Evolutionary conservation across 1,140 invertebrate species (phyloP), one percentile per base, ranked within the genome.

Genomic region (Stegodyphus mimosarum): DNA sequence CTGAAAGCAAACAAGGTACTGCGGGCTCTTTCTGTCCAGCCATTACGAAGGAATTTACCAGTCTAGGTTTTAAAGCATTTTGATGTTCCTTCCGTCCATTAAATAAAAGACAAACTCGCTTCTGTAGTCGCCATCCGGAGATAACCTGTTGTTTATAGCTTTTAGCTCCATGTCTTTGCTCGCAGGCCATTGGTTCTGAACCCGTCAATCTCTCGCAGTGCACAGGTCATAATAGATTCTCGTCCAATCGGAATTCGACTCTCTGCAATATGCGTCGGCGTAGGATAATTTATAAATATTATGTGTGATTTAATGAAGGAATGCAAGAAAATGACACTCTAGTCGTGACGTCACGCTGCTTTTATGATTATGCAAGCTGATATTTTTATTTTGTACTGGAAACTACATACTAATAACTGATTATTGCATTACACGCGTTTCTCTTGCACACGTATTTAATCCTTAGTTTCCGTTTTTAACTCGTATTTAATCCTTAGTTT

Each of bases 1-100:
- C 72, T 70, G 63, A 52, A 17, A 75, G 72, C 81, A 75, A 75
- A 84, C 81, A 84, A 76, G 81, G 64, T 71, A 84, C 81, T 84
- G 73, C 73, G 71, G 81, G 81, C 10, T 84, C 48, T 69, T 33
- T 83, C 79, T 84, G 81, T 76, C 63, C 72, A 84, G 73, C 81
- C 73, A 84, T 84, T 84, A 84, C 81, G 81, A 75, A 50, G 81
- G 81, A 84, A 84, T 84, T 84, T 76, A 70, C 71, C 81, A 51
- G 81, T 78, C 83, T 86, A 71, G 83, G 83, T 86, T 86, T 86
- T 86, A 86, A 86, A 86, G 83, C 74, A 77, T 86, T 86, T 86
- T 86, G 83, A 86, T 86, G 83, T 86, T 86, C 77, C 83, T 86
- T 86, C 33, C 69, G 74, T 74, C 83, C 75, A 86, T 86, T 86